Evolutionary conservation across 2,797 vertebrate genomes (phyloP).

Genomic region (Austrolebias charrua): DNA sequence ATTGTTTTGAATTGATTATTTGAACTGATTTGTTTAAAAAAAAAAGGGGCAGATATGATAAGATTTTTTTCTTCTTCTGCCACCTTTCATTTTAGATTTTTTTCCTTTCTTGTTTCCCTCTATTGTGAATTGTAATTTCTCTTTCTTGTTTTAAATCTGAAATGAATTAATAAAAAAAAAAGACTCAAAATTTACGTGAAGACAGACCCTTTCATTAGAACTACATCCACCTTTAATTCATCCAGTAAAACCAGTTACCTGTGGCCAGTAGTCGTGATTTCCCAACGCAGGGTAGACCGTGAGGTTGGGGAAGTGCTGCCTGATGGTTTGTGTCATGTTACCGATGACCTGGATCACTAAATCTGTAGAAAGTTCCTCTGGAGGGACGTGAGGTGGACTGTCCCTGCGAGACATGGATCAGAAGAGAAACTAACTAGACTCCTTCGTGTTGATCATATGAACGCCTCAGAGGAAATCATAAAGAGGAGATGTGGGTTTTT

Average conservation of each 20-base stretch:
- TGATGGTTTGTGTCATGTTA: conserved; percentile 90
- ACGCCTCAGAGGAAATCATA: conserved; percentile 1
- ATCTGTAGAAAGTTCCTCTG: conserved; percentile 86
- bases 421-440: background rate
- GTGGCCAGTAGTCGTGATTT: conserved; percentile 99
- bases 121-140: too few relatives aligned
- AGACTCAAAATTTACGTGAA: too few relatives aligned
- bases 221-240: background rate
- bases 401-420: conserved; percentile 78
- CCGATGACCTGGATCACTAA: conserved; percentile 86
- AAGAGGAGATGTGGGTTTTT: conserved; percentile 1
- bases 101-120: too few relatives aligned
- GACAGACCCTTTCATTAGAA: too few relatives aligned
- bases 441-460: background rate
- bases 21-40: too few relatives aligned
- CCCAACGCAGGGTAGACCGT: conserved; percentile 91
- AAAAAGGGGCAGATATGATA: too few relatives aligned
- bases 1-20: too few relatives aligned
- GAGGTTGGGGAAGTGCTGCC: conserved; percentile 83
- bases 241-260: conserved; percentile 63
- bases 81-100: too few relatives aligned
- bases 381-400: conserved; percentile 91
- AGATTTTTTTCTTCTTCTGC: too few relatives aligned
- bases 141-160: too few relatives aligned
- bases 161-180: too few relatives aligned